Evolutionary conservation across 2,797 vertebrate species (phyloP).

Genomic region (Monodelphis domestica): DNA sequence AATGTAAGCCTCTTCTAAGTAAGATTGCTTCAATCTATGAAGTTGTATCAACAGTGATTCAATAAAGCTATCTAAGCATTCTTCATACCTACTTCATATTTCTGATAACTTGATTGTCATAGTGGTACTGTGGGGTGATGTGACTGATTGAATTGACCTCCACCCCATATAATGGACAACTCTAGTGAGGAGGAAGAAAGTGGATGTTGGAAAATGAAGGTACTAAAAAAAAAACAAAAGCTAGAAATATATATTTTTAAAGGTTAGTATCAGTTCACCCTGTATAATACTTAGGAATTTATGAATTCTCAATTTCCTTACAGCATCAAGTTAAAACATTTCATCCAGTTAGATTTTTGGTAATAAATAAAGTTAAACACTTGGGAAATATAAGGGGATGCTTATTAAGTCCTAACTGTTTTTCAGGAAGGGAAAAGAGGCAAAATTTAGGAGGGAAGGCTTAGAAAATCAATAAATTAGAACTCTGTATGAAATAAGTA

Average conservation of each 20-base stretch:
- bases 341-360: background rate
- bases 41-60: background rate
- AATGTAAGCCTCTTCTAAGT: background rate
- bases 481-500: background rate
- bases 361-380: background rate
- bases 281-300: constrained; percentile 34
- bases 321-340: background rate
- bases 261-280: background rate
- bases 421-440: background rate
- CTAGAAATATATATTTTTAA: background rate
- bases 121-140: too few relatives aligned
- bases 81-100: too few relatives aligned
- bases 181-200: too few relatives aligned
- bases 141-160: too few relatives aligned
- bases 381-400: background rate
- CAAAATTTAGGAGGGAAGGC: background rate
- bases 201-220: background rate
- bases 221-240: background rate
- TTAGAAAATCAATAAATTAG: background rate
- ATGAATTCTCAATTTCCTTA: constrained; percentile 1
- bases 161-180: too few relatives aligned
- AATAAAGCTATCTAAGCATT: too few relatives aligned
- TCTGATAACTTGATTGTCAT: too few relatives aligned
- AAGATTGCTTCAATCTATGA: background rate
- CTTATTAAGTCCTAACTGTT: constrained; percentile 28